Conservation (phyloP, 2,113 vertebrate species). For the Myotis davidii region DNA sequence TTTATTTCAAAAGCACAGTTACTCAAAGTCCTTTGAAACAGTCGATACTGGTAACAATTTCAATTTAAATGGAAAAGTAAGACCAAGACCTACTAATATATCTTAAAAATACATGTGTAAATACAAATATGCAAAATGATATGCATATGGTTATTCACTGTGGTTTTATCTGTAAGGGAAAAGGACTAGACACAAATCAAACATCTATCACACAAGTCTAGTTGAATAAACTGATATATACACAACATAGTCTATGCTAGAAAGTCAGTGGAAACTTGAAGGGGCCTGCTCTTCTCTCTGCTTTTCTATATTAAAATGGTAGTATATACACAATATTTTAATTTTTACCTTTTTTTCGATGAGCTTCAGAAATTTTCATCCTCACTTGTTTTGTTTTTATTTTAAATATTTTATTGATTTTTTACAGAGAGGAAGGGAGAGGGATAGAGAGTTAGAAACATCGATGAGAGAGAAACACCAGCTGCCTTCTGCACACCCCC, state of each 20-base stretch:
- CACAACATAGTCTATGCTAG: not conserved
- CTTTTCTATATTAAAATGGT: not conserved
- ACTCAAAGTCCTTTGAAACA: not conserved
- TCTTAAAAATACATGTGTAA: not conserved
- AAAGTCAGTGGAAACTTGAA: not conserved
- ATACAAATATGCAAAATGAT: not conserved
- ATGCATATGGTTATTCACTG: not conserved
- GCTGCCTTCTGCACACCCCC: no score
- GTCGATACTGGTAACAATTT: not conserved
- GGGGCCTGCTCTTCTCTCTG: not conserved
- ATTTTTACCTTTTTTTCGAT: not conserved
- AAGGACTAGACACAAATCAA: not conserved
- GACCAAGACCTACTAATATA: not conserved
- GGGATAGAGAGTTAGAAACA: no score
- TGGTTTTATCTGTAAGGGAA: not conserved
- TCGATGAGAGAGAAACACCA: no score
- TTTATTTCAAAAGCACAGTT: not conserved
- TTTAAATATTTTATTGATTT: no score
- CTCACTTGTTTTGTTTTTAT: not conserved
- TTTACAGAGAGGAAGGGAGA: no score
- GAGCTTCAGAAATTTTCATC: not conserved
- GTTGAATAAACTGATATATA: not conserved
- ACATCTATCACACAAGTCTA: not conserved
- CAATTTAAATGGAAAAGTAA: not conserved
- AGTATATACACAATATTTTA: not conserved